phyloP scores from a whole-genome alignment of 2,888 invertebrate species.

The Drosophila colorata region DNA sequence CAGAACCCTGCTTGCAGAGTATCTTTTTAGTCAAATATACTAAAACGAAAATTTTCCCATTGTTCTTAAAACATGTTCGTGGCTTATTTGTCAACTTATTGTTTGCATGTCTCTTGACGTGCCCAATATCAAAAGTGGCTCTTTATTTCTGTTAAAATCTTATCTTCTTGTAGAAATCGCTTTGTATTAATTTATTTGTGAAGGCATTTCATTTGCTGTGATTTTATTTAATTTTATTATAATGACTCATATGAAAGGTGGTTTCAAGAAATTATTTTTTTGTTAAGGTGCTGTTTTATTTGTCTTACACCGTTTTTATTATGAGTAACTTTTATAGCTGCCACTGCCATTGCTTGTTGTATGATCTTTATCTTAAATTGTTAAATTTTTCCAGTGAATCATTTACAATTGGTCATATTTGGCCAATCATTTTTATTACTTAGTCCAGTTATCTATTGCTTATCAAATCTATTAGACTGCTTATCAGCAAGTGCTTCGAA shows the following conservation, averaged over 20 bases:
- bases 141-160: slow-evolving; percentile 13
- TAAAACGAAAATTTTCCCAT: not conserved
- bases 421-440: slow-evolving; percentile 39
- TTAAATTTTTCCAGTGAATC: slow-evolving; percentile 32
- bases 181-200: not conserved
- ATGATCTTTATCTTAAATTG: slow-evolving; percentile 19
- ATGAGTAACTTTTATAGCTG: slow-evolving; percentile 1
- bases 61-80: not conserved
- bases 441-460: slow-evolving; percentile 30
- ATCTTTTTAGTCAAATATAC: slow-evolving; percentile 5
- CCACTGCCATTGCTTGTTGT: not conserved
- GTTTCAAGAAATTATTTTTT: not conserved
- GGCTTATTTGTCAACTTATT: slow-evolving; percentile 12
- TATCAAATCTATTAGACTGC: slow-evolving; percentile 10
- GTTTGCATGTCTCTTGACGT: slow-evolving; percentile 35
- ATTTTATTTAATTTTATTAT: slow-evolving; percentile 1
- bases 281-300: not conserved
- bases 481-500: slow-evolving; percentile 32
- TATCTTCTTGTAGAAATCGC: slow-evolving; percentile 21
- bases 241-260: slow-evolving; percentile 24
- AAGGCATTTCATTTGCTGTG: not conserved
- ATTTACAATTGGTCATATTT: slow-evolving; percentile 37
- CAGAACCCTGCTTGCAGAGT: slow-evolving; percentile 1
- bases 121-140: slow-evolving; percentile 21
- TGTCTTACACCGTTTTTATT: not conserved